Evolutionary conservation across 1,140 invertebrate species (phyloP).

Genomic region (Stenopsyche tienmushanensis): DNA sequence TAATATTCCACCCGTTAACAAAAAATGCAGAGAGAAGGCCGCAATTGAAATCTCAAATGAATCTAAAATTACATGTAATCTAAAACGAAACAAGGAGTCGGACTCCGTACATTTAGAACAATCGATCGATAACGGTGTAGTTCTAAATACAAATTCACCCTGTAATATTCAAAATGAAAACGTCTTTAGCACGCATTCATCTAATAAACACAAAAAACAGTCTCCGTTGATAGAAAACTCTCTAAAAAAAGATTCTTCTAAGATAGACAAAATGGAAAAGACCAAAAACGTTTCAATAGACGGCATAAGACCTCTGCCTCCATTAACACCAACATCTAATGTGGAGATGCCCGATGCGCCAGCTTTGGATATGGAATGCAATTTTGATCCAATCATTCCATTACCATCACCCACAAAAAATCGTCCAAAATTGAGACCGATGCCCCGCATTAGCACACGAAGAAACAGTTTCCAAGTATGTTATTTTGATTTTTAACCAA

Average conservation of each 20-base stretch:
- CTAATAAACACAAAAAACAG: neutral
- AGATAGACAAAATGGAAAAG: neutral
- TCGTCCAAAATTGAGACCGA: conserved; percentile 51
- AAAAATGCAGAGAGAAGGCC: neutral
- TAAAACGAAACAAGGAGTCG: neutral
- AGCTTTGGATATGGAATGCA: conserved; percentile 17
- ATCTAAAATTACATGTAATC: neutral
- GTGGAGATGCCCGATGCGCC: neutral
- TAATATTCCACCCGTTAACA: conserved; percentile 20
- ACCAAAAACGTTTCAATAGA: neutral
- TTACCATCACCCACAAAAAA: conserved; percentile 53
- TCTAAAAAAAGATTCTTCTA: neutral
- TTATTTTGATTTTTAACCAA: too few species aligned
- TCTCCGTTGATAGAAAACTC: neutral
- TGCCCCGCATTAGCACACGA: conserved; percentile 49
- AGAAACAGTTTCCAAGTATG: conserved; percentile 54
- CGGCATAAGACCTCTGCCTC: conserved; percentile 2
- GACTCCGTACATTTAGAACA: neutral
- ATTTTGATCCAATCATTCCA: conserved; percentile 55
- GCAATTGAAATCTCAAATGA: neutral
- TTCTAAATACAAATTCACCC: neutral
- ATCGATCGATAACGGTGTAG: neutral
- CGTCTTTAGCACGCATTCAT: neutral
- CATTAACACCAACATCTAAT: neutral
- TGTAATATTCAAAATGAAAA: neutral